phyloP scores from a whole-genome alignment of 2,888 invertebrate species.

The Erebia ligea region DNA sequence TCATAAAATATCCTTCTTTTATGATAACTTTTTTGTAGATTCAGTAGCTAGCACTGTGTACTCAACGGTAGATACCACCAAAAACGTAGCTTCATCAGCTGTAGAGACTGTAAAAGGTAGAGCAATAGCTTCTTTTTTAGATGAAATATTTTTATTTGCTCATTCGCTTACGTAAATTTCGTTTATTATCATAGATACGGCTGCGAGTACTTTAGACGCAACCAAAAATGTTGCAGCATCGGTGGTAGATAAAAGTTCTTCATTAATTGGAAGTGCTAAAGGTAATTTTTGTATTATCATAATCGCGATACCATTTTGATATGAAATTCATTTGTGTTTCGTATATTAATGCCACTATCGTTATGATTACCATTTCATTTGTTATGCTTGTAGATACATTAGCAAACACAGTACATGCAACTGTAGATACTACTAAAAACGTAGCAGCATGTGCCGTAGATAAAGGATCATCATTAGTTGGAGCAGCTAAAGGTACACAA shows the following conservation, averaged over 20 bases:
- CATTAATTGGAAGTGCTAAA: conserved; percentile 55
- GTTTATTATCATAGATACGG: conserved; percentile 41
- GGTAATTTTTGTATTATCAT: conserved; percentile 44
- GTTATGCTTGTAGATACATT: conserved; percentile 52
- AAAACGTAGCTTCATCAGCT: conserved; percentile 57
- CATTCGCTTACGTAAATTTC: not conserved
- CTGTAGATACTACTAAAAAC: conserved; percentile 52
- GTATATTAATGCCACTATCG: not conserved
- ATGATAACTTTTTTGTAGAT: conserved; percentile 47
- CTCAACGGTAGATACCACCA: conserved; percentile 62
- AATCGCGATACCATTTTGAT: not conserved
- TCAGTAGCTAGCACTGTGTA: conserved; percentile 54
- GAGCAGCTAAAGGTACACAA: conserved; percentile 46
- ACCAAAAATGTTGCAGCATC: conserved; percentile 74
- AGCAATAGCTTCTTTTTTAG: not conserved
- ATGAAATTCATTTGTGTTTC: conserved; percentile 3
- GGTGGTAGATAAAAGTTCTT: conserved; percentile 64
- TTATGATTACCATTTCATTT: conserved; percentile 13
- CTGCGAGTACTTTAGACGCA: conserved; percentile 60
- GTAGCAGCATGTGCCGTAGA: conserved; percentile 50
- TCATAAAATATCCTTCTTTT: not conserved
- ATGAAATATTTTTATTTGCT: not conserved
- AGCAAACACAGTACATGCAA: conserved; percentile 45
- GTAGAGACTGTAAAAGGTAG: conserved; percentile 61
- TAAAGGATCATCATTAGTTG: conserved; percentile 54